These are phyloP conservation scores for Rhagonycha lutea DNA, from an alignment of 2,888 invertebrate species.

Conservation along the genomic window DNA sequence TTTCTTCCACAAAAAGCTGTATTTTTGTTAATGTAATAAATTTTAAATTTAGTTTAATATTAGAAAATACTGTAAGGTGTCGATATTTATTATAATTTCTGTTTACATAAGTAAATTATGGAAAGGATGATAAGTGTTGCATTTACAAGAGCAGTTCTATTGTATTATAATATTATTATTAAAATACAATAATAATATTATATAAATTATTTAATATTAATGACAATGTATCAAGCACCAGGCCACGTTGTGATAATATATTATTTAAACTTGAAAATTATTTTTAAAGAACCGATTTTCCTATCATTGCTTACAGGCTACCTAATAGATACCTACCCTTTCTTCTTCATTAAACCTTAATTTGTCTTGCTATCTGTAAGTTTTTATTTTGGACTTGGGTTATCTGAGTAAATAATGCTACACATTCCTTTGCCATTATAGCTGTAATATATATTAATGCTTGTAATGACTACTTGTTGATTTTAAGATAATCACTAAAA, in stretches of 20 bases:
- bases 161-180: neutral
- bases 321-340: neutral
- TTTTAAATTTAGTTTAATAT: neutral
- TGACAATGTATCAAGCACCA: neutral
- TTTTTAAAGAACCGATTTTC: neutral
- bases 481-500: neutral
- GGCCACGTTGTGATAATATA: neutral
- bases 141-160: neutral
- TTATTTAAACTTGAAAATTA: neutral
- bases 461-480: neutral
- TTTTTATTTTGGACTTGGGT: neutral
- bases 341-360: neutral
- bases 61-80: neutral
- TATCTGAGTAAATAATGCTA: neutral
- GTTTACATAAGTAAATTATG: neutral
- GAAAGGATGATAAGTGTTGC: neutral
- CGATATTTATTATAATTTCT: neutral
- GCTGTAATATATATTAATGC: neutral
- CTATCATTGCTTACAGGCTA: neutral
- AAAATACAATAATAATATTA: neutral
- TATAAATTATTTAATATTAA: neutral
- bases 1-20: neutral
- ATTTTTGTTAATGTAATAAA: neutral
- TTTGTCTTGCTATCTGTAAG: neutral
- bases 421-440: neutral